Base-by-base conservation (phyloP, 2,113 vertebrate genomes). In the Columba janthina region DNA sequence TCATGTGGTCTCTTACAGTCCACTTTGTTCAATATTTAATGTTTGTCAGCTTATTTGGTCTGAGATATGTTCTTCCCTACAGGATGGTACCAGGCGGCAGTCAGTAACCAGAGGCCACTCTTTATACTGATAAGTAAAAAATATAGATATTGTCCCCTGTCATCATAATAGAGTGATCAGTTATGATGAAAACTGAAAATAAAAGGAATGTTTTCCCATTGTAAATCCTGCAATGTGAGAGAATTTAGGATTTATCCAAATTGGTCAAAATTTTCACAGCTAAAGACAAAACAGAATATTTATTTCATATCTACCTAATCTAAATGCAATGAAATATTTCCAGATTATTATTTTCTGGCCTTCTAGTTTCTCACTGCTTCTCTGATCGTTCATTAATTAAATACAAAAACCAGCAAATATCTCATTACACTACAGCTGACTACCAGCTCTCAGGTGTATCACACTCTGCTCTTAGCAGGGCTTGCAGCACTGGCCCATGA, bases 11-110 rank as follows among this genome's bases (percentile, higher is more conserved):
- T 72, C 53, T 70, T 31, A 22, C 15, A 57, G 69, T 24, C 44
- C 46, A 13, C 76, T 91, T 82, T 77, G 58, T 72, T 96, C 60
- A 74, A 71, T 90, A 82, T 80, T 93, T 88, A 50, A 85, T 56
- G 28, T 42, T 65, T 89, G 57, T 34, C 53, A 64, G 58, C 20
- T 46, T 75, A 44, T 54, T 3, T 5, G 67, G 25, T 73, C 14
- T 65, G 38, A 78, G 61, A 46, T 20, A 12, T 28, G 14, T 19
- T 48, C 56, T 80, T 58, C 53, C 56, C 60, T 40, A 4, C 31
- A 89, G 40, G 2, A 2, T 29, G n/a, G 36, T 29, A 74, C 51
- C 57, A 70, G 82, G 67, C 65, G 64, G 57, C 32, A 31, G 29
- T 56, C 29, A 31, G 29, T 60, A 90, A 85, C 46, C 53, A 80